Conservation (phyloP, 2,113 vertebrate species). For the Puntigrus tetrazona region DNA sequence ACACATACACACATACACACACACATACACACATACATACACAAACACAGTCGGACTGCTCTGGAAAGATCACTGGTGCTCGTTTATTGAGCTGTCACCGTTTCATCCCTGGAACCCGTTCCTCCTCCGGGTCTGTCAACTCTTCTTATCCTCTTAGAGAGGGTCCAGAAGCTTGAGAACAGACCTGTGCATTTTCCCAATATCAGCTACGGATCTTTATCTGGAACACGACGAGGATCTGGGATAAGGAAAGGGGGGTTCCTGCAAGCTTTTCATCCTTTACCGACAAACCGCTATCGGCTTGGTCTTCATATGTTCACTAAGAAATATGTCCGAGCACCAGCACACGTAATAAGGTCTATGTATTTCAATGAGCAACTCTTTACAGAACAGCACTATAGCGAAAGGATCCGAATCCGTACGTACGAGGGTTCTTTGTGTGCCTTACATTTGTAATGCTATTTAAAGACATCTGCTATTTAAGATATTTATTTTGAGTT, state of each 20-base stretch:
- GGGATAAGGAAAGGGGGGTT: constrained; percentile 41
- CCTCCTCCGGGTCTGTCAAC: constrained; percentile 91
- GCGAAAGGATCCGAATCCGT: constrained; percentile 73
- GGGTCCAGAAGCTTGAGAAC: constrained; percentile 44
- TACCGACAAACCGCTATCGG: constrained; percentile 24
- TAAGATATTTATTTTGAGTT: constrained; percentile 98
- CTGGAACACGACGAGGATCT: constrained; percentile 59
- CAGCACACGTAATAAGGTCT: constrained; percentile 48
- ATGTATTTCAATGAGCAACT: constrained; percentile 60
- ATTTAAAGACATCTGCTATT: constrained; percentile 86
- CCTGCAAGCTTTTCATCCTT: constrained; percentile 74
- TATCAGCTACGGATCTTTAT: constrained; percentile 28
- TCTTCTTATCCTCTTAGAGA: constrained; percentile 87
- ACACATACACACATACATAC: constrained; percentile 64
- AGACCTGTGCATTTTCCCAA: constrained; percentile 79
- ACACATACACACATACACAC: too few species aligned
- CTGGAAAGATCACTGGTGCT: constrained; percentile 96
- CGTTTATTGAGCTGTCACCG: constrained; percentile 96
- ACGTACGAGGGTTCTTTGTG: constrained; percentile 79
- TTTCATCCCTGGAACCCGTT: constrained; percentile 91
- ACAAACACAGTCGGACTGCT: constrained; percentile 83
- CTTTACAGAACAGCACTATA: constrained; percentile 68
- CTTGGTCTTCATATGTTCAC: constrained; percentile 46
- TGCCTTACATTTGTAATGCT: constrained; percentile 97
- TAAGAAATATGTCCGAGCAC: constrained; percentile 24